These are phyloP conservation scores for Bergia sp. DNA, from an alignment of 92 coral and sea anemone species.

Conservation along the genomic window DNA sequence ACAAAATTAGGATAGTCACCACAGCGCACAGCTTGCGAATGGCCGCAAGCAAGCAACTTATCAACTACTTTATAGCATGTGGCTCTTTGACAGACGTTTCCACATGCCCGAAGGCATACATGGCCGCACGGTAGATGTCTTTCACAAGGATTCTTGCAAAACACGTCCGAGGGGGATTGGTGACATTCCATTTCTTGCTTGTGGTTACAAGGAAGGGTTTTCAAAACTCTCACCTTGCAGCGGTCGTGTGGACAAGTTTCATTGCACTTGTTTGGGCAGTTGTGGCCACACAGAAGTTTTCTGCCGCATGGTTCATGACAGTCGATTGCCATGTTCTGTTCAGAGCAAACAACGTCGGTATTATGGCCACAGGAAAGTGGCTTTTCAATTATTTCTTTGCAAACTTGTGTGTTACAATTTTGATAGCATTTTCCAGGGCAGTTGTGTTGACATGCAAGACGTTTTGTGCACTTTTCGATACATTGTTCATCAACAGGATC, in stretches of 20 bases:
- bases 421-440: constrained; percentile 50
- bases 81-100: constrained; percentile 42
- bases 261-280: constrained; percentile 52
- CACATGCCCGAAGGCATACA: constrained; percentile 55
- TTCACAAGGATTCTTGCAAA: constrained; percentile 52
- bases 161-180: constrained; percentile 27
- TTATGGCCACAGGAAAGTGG: constrained; percentile 56
- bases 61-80: constrained; percentile 44
- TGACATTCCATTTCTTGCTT: constrained; percentile 50
- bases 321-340: not conserved
- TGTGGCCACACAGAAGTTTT: constrained; percentile 59
- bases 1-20: constrained; percentile 34
- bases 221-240: constrained; percentile 41
- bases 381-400: constrained; percentile 42
- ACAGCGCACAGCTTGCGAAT: constrained; percentile 36
- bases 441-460: constrained; percentile 57
- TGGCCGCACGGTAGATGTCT: constrained; percentile 68
- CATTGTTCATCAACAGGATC: constrained; percentile 41
- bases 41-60: constrained; percentile 46
- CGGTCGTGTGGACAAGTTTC: constrained; percentile 36
- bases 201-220: constrained; percentile 73
- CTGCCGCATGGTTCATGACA: constrained; percentile 40
- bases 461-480: constrained; percentile 21
- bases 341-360: constrained; percentile 50
- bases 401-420: constrained; percentile 44